These are phyloP conservation scores for Ianthella basta DNA, from an alignment of 37 sponge, comb jelly and placozoan species.

Conservation along the genomic window DNA sequence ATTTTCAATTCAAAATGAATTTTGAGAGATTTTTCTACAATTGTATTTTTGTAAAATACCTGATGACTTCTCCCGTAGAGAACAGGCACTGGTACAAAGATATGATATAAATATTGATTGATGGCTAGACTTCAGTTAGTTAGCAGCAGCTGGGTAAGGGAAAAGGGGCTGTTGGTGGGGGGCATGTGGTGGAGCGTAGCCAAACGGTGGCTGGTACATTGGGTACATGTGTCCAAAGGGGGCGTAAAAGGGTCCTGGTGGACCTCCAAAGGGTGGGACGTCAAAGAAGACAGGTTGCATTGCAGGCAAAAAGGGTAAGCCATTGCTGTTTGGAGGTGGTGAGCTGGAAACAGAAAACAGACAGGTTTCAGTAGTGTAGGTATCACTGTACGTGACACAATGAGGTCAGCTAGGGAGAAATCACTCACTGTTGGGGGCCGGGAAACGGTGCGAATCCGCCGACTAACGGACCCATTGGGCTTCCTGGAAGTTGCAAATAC, in stretches of 20 bases:
- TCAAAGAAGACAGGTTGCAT: conserved; percentile 35
- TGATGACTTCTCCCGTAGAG: background rate
- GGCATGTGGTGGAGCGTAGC: conserved; percentile 36
- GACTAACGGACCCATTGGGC: conserved; percentile 2
- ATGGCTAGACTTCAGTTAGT: background rate
- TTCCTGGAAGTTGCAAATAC: background rate
- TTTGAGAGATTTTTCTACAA: background rate
- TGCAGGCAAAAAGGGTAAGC: conserved; percentile 51
- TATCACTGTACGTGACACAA: no score
- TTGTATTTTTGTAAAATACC: background rate
- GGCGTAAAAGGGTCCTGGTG: conserved; percentile 16
- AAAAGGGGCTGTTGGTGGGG: conserved; percentile 4
- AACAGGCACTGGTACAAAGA: background rate
- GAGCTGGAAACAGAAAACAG: conserved; percentile 21
- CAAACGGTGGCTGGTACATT: conserved; percentile 24
- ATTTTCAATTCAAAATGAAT: no score
- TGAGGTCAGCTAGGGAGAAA: no score
- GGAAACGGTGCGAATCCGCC: conserved; percentile 16
- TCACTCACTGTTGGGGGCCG: conserved; percentile 3
- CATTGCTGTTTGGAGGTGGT: conserved; percentile 38
- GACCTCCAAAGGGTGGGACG: conserved; percentile 29
- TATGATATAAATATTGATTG: background rate
- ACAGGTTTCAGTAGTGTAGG: background rate
- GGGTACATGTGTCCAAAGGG: background rate
- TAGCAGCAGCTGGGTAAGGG: conserved; percentile 16